A percentile compares a stretch with the other conserved stretches of the same genome.
These are phyloP conservation scores for Timema cristinae DNA, from an alignment of 2,888 invertebrate species.

Conservation along the genomic window DNA sequence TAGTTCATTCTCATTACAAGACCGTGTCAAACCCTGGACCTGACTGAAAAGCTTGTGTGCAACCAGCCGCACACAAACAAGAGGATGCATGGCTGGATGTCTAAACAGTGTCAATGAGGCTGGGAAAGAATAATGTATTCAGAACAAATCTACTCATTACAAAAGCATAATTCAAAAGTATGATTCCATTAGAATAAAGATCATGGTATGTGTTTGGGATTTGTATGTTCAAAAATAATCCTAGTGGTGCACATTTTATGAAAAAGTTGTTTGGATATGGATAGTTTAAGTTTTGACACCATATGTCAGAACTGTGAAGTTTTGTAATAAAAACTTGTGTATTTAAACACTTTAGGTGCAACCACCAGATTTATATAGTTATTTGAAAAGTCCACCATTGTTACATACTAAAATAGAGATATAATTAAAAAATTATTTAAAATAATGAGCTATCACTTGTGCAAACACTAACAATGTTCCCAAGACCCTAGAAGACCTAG, in stretches of 20 bases:
- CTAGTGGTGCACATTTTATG: background rate
- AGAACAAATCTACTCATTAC: background rate
- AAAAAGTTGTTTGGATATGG: background rate
- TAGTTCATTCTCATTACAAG: too few species aligned
- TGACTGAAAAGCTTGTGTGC: too few species aligned
- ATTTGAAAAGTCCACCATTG: too few species aligned
- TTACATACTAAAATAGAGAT: too few species aligned
- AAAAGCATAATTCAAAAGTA: background rate
- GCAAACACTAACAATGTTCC: background rate
- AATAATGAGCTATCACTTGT: background rate
- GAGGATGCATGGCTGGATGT: too few species aligned
- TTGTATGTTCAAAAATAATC: background rate
- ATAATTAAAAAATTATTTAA: background rate
- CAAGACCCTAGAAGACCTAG: too few species aligned
- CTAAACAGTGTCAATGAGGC: too few species aligned
- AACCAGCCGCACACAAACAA: too few species aligned
- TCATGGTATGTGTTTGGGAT: background rate
- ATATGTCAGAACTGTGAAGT: background rate
- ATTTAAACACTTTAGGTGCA: background rate
- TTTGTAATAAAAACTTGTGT: background rate
- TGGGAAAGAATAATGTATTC: too few species aligned
- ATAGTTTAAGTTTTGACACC: background rate
- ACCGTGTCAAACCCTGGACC: too few species aligned
- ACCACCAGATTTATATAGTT: background rate
- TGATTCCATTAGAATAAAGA: background rate